These are phyloP conservation scores for Ia io DNA, from an alignment of 2,113 vertebrate genomes.

Conservation along the genomic window DNA sequence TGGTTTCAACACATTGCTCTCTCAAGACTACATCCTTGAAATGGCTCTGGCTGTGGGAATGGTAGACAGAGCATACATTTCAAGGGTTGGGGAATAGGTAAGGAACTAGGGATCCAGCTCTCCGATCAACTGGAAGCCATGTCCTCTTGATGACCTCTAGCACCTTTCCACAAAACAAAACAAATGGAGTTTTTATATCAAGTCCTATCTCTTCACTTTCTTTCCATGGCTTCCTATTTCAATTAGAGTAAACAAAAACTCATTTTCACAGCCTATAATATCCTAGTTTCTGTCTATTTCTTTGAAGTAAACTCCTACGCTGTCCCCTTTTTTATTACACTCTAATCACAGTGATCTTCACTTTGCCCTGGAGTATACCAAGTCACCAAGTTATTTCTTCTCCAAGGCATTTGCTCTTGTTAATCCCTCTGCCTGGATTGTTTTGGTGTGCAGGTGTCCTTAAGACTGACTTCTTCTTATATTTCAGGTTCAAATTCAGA, in stretches of 20 bases:
- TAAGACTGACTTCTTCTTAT: not conserved
- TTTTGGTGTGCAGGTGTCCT: fast-evolving
- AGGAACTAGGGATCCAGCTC: not conserved
- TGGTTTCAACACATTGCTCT: not conserved
- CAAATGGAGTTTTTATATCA: not conserved
- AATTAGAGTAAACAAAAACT: not conserved
- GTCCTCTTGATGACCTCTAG: not conserved
- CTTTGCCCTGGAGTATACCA: not conserved
- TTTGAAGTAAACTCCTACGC: not conserved
- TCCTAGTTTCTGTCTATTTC: not conserved
- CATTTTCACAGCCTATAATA: not conserved
- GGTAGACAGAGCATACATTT: not conserved
- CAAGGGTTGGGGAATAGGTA: not conserved
- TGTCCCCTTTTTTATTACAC: not conserved
- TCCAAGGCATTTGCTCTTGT: not conserved
- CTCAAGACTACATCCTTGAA: not conserved
- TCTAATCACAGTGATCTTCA: not conserved
- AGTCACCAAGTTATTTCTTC: not conserved
- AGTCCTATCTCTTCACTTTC: not conserved
- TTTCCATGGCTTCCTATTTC: not conserved
- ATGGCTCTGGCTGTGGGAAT: not conserved
- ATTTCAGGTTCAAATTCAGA: not conserved
- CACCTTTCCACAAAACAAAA: not conserved
- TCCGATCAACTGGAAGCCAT: not conserved
- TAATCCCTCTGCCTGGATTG: not conserved